Evolutionary conservation across 2,797 vertebrate species (phyloP), one percentile per base, ranked within the genome.

Genomic region (Acrossocheilus fasciatus): DNA sequence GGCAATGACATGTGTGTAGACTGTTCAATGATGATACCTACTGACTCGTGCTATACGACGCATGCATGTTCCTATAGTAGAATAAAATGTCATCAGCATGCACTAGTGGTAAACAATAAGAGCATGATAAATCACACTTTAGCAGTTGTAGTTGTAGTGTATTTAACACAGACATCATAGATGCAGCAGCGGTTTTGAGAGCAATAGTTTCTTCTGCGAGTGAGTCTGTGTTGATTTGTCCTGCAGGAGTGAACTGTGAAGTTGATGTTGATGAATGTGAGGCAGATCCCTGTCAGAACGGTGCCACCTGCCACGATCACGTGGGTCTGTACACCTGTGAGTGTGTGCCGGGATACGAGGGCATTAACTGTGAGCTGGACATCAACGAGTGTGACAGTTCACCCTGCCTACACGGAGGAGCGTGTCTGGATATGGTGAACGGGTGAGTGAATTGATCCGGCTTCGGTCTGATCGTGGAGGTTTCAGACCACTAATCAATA

Each of bases 201-300:
- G 4, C 23, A 62, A 23, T 62, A 62, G 59, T 62, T 20, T 68
- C 30, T 18, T 89, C 77, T 88, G 47, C 74, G 54, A 59, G 17
- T 83, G 62, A 81, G 45, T 52, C 17, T 83, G 39, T 39, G 47
- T 87, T 85, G 85, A 84, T 72, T 12, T 72, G 26, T n/a, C 70
- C 81, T 83, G 68, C 90, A 93, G 98, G 98, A 14, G 7, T 93
- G 76, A 95, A 95, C 87, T 99, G 98, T 2, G 96, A 98, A 91
- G 89, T 94, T 83, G 97, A 99, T 89, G 92, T 97, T 4, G 92
- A 99, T 23, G 98, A 99, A 88, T 99, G 98, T 47, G 96, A 94
- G 82, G 95, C 91, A 85, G 93, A 92, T 6, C 98, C 98, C 0
- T 99, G 98, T 84, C 94, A 94, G 83, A 96, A 97, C 10, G 95